Evolutionary conservation across 1,140 invertebrate genomes (phyloP), one percentile per base, ranked within the genome.

Genomic region (Drosophila pachea): DNA sequence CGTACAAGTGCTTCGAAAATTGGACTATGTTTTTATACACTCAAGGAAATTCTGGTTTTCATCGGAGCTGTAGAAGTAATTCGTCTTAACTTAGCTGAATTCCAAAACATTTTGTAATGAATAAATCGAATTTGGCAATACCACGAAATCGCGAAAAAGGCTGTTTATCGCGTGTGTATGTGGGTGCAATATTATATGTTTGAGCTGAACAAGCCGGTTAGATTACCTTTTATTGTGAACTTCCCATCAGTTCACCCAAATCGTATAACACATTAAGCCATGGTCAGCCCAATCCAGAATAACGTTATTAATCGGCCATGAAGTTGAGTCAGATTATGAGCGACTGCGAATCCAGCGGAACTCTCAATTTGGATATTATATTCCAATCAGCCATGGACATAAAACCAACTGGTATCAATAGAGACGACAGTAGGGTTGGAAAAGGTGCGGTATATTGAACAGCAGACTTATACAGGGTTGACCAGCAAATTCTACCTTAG

Each of bases 361-460:
- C 77, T 75, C 38, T 60, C 71, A 67, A 71, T 72, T 60, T 69
- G 60, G 70, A 74, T 86, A 87, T 88, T 79, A 82, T 88, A 88
- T 88, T 88, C 76, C 87, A 88, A 88, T 88, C 87, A 88, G 82
- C 63, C 63, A 45, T 38, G 63, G 55, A 71, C 76, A 88, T 88
- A 88, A 88, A 86, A 78, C 82, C 87, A 88, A 73, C 79, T 88
- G 87, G 62, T 74, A 68, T 74, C 68, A 72, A 70, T 61, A 56
- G 48, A 65, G 61, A 29, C 54, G 56, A 50, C 32, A 55, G 33
- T 35, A 32, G 40, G 61, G 42, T 29, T 33, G n/a, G 9, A 33
- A 32, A 16, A 14, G 31, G 38, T 29, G 16, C 33, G 33, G n/a
- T 22, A 42, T 22, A 31, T 32, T 53, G 49, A 35, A 6, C 32